Conservation (phyloP, 2,888 invertebrate species). For the Nephrotoma appendiculata region DNA sequence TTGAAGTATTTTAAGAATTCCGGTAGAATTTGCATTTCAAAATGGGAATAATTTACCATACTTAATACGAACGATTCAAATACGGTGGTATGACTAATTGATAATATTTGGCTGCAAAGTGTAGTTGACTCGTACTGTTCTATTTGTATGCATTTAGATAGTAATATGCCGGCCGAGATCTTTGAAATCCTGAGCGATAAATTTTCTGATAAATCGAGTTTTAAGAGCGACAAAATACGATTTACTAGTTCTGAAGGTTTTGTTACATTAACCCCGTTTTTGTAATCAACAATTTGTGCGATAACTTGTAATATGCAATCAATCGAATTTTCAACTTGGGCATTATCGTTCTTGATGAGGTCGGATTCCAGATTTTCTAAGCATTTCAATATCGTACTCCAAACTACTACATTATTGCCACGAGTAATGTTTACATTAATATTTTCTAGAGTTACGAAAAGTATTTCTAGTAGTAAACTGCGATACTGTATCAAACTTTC, state of each 20-base stretch:
- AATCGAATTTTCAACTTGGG: constrained; percentile 12
- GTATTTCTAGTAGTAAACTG: constrained; percentile 45
- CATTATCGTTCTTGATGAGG: constrained; percentile 3
- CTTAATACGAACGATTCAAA: constrained; percentile 50
- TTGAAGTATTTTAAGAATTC: constrained; percentile 46
- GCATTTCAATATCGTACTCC: constrained; percentile 38
- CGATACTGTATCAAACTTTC: constrained; percentile 20
- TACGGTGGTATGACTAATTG: constrained; percentile 24
- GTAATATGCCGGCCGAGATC: constrained; percentile 42
- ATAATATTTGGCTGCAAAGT: constrained; percentile 35
- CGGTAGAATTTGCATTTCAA: constrained; percentile 58
- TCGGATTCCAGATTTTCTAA: constrained; percentile 18
- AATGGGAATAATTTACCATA: constrained; percentile 49
- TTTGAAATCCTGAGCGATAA: constrained; percentile 27
- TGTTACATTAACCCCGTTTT: constrained; percentile 45
- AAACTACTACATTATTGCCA: constrained; percentile 49
- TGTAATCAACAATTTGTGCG: constrained; percentile 45
- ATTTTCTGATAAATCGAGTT: constrained; percentile 8
- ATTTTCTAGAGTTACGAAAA: constrained; percentile 39
- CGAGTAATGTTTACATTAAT: constrained; percentile 45
- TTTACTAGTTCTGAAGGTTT: constrained; percentile 45
- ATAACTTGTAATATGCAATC: constrained; percentile 41
- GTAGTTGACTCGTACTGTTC: constrained; percentile 58
- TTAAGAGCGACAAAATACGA: constrained; percentile 30
- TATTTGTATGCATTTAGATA: constrained; percentile 45